These are phyloP conservation scores for Aphelenchoides fujianensis DNA, from an alignment of 1,140 invertebrate genomes.

Conservation along the genomic window DNA sequence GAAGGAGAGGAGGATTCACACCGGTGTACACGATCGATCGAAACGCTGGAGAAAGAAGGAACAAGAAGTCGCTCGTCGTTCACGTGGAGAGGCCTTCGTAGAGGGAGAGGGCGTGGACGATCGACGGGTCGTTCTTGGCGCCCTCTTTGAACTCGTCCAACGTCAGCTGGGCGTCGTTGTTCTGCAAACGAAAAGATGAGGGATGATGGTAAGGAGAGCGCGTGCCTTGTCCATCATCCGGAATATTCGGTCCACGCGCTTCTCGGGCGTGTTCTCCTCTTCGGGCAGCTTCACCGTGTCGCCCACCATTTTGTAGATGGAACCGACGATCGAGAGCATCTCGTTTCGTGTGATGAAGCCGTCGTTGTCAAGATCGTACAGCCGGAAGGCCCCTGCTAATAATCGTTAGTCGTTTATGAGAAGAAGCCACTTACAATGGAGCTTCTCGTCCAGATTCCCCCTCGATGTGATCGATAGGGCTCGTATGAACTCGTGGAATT, in stretches of 20 bases:
- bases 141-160: conserved; percentile 97
- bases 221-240: conserved; percentile 84
- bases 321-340: conserved; percentile 97
- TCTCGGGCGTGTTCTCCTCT: conserved; percentile 84
- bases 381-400: conserved; percentile 52
- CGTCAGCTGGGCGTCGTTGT: conserved; percentile 92
- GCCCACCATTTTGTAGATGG: conserved; percentile 94
- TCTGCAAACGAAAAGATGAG: no score
- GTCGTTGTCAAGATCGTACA: conserved; percentile 70
- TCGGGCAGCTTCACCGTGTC: no score
- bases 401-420: no score
- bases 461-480: conserved; percentile 90
- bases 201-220: no score
- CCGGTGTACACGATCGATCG: no score
- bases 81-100: conserved; percentile 63
- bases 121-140: conserved; percentile 94
- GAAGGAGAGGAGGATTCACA: no score
- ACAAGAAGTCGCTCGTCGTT: no score
- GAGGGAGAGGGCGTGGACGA: conserved; percentile 78
- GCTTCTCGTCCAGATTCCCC: conserved; percentile 89
- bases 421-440: no score
- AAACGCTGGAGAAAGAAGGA: no score
- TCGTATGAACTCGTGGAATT: conserved; percentile 93
- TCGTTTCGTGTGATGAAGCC: conserved; percentile 93
- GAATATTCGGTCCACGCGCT: conserved; percentile 92